Evolutionary conservation across 1,140 invertebrate genomes (phyloP), one percentile per base, ranked within the genome.

Genomic region (Arion vulgaris): DNA sequence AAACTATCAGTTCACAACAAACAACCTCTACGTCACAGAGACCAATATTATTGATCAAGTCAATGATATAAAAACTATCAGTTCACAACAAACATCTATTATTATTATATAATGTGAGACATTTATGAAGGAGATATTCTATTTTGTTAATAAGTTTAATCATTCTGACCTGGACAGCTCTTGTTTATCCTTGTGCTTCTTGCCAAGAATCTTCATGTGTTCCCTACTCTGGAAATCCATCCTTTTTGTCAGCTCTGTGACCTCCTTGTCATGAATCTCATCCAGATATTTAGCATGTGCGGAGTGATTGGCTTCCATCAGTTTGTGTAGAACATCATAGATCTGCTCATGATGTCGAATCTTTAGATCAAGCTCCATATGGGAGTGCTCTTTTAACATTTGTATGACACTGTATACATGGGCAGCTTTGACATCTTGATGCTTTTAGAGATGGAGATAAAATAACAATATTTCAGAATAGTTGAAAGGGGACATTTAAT

Each of bases 131-230:
- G n/a, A n/a, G n/a, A n/a, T n/a, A n/a, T n/a, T n/a, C n/a, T n/a
- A n/a, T n/a, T n/a, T n/a, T n/a, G n/a, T n/a, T n/a, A n/a, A n/a
- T n/a, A n/a, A n/a, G n/a, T n/a, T n/a, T n/a, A 80, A 80, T 0
- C 9, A 1, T 51, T 66, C 75, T 62, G 69, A 90, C 89, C 96
- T 94, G 51, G 95, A 95, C 83, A 98, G 94, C 91, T 98, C 97
- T 87, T 97, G 96, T 89, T 97, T 96, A 90, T 98, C 97, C 87
- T 94, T 95, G 88, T 96, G 95, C 83, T 95, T 95, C 86, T 96
- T 96, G 26, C 95, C 94, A 73, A 97, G 92, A 45, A 94, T 94
- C 91, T 97, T 97, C 62, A 98, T 96, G 90, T 98, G 96, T 76
- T 96, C 96, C 85, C 96, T 95, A 80, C 96, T 95, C 83, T 95